phyloP scores from a whole-genome alignment of 2,113 vertebrate species.

The Hassar affinis region DNA sequence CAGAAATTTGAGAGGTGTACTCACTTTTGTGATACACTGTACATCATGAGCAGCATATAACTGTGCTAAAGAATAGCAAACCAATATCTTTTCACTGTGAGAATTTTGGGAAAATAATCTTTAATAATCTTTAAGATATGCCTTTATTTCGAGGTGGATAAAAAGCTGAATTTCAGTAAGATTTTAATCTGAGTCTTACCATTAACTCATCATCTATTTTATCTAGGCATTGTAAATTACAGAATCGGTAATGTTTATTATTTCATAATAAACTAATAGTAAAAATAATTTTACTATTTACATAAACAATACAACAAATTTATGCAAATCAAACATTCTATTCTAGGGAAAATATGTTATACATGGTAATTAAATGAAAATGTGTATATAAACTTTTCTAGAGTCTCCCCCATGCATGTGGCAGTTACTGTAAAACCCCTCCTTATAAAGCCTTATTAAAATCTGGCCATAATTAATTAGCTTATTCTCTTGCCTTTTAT shows the following conservation, averaged over 20 bases:
- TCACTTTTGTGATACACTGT: no score
- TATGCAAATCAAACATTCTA: not conserved
- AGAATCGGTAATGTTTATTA: no score
- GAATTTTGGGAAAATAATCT: not conserved
- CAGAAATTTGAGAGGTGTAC: no score
- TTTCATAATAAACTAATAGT: no score
- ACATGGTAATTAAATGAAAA: not conserved
- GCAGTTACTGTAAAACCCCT: not conserved
- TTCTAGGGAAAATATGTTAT: not conserved
- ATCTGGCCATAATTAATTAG: not conserved
- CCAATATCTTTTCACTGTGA: not conserved
- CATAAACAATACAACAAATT: no score
- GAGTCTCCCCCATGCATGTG: not conserved
- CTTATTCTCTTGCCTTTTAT: not conserved
- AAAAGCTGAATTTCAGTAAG: not conserved
- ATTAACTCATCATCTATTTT: not conserved
- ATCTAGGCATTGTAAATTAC: no score
- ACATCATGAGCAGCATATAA: not conserved
- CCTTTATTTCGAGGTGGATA: not conserved
- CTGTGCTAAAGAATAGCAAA: not conserved
- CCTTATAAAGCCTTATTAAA: no score
- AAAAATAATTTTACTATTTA: no score
- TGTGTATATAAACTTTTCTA: no score
- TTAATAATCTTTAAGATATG: not conserved
- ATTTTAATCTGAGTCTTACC: not conserved